phyloP scores from a whole-genome alignment of 37 sponge, comb jelly and placozoan genomes.

The Ianthella basta region DNA sequence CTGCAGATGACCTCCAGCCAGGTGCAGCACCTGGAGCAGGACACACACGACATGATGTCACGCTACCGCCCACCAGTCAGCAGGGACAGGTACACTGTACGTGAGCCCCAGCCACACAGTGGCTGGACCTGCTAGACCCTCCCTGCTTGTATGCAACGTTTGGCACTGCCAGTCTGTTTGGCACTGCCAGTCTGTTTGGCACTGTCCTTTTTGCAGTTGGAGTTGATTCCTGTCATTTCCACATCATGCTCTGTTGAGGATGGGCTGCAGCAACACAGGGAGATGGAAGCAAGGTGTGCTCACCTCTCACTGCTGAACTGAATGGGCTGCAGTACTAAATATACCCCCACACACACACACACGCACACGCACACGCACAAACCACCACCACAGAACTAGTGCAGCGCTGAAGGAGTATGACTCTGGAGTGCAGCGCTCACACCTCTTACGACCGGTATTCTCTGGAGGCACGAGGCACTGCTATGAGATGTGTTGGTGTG shows the following conservation, averaged over 20 bases:
- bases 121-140: background rate
- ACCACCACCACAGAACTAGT: background rate
- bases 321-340: too few species aligned
- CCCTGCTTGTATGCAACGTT: background rate
- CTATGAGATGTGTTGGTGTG: constrained; percentile 65
- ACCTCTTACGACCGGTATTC: background rate
- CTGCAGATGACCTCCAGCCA: constrained; percentile 33
- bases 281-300: background rate
- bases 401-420: constrained; percentile 14
- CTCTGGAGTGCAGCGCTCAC: background rate
- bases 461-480: background rate
- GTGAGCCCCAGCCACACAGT: background rate
- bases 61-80: constrained; percentile 61
- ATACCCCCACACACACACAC: too few species aligned
- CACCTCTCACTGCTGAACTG: too few species aligned
- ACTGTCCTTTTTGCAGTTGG: background rate
- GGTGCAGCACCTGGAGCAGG: constrained; percentile 54
- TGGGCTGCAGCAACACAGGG: background rate
- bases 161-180: too few species aligned
- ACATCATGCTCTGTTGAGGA: background rate
- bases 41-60: constrained; percentile 43
- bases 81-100: constrained; percentile 46
- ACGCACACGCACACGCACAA: too few species aligned
- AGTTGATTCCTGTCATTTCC: background rate
- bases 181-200: background rate